Base-by-base conservation (phyloP, 2,797 vertebrate genomes). In the Lutra lutra region DNA sequence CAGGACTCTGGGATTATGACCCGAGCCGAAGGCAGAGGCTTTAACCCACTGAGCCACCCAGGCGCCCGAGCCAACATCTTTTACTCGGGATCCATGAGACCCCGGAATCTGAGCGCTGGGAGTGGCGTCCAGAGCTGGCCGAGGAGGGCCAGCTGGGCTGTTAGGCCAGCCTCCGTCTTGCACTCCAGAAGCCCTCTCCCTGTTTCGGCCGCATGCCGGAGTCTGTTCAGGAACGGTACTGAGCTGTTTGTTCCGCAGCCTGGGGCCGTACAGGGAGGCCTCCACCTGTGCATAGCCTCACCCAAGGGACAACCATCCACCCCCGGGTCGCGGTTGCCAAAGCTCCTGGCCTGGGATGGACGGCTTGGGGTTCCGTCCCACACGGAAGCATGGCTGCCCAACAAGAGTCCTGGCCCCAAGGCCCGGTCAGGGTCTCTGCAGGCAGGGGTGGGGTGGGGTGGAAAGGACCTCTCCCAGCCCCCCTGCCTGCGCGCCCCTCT, bases 401-500 rank as follows among this genome's bases (percentile, higher is more conserved):
- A 43, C 73, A 40, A 62, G 43, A 40, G 18, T 21, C 46, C 29
- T 60, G 62, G 58, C 15, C 60, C 46, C 54, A 29, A 89, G 66
- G 9, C 38, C 35, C 20, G 58, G 11, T 12, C 38, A 20, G 79
- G 51, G 58, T 58, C 46, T 62, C 72, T 70, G 23, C 62, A 7
- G 62, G 27, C 27, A 14, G 64, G 64, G 66, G 8, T 3, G 15
- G 14, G 27, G 29, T 32, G 13, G 27, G 60, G 60, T 2, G 27
- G 27, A 62, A 32, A 29, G 29, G 62, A n/a, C 62, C 29, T 66
- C 17, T 43, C n/a, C 17, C 46, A 23, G 54, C 11, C 54, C 68
- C 40, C 46, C 20, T 3, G 29, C 25, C 38, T 18, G 1, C 2
- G 8, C 0, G 13, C 14, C 32, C 13, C 0, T 20, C 20, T 9